Conservation (phyloP, 2,888 invertebrate species). For the Liodrosophila aerea region DNA sequence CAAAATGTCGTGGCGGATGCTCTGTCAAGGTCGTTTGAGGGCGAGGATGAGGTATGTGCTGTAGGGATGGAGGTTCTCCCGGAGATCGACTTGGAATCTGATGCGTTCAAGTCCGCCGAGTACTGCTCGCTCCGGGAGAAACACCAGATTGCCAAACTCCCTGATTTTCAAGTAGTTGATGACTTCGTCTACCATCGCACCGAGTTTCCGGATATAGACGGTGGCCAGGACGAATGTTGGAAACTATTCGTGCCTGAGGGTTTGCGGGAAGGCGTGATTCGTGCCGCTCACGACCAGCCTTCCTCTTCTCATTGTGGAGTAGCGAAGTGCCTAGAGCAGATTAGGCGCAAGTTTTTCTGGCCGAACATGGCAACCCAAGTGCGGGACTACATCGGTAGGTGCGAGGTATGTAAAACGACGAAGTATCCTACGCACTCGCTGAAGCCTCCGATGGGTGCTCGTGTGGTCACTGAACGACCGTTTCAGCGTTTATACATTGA, state of each 20-base stretch:
- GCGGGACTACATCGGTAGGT: background rate
- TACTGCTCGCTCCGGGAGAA: background rate
- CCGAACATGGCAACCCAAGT: background rate
- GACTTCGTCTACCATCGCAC: too few relatives aligned
- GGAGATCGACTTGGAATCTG: background rate
- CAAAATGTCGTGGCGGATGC: background rate
- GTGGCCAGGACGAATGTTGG: background rate
- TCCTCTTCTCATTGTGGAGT: too few relatives aligned
- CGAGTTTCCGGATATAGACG: background rate
- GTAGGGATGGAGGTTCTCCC: background rate
- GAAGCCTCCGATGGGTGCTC: background rate
- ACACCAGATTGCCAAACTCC: background rate
- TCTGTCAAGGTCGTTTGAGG: background rate
- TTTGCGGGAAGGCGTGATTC: too few relatives aligned
- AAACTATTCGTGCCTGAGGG: background rate
- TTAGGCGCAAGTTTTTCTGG: background rate
- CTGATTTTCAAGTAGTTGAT: background rate
- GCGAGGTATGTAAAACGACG: background rate
- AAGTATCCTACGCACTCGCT: background rate
- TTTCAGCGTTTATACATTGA: background rate
- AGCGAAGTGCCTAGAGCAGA: too few relatives aligned
- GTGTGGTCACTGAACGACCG: background rate
- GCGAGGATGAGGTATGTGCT: too few relatives aligned
- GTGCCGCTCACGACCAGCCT: too few relatives aligned
- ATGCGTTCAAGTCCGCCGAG: background rate